Evolutionary conservation across 1,140 invertebrate species (phyloP), one percentile per base, ranked within the genome.

Genomic region (Drosophila bipectinata): DNA sequence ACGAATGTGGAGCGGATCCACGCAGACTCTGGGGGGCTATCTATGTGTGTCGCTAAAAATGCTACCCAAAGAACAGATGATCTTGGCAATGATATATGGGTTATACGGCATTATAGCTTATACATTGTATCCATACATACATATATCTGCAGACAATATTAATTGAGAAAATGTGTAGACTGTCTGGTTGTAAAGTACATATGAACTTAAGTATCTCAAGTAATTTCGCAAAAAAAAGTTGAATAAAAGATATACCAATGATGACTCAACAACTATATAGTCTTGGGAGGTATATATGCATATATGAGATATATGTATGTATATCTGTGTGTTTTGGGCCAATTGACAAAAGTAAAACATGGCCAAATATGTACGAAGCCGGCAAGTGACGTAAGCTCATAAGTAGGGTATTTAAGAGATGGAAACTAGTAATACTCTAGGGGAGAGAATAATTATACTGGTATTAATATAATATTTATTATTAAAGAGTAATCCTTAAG

Each of bases 301-400:
- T 15, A 15, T 15, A 15, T 15, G 15, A 15, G 15, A 15, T 15
- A 18, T 18, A 18, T 18, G 1, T 18, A 18, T 18, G 1, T 18
- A 18, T 18, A 18, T 18, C 18, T 18, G 18, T 18, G 18, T 18
- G 18, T 21, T 21, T 26, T 67, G 59, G 68, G 52, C 71, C 77
- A 74, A 85, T 87, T 85, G 82, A 88, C 82, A 87, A 88, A 69
- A 75, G 74, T 81, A 87, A 87, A 82, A 87, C 83, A 87, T 87
- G 75, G 83, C 82, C 78, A 87, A 63, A 83, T 77, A 72, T 75
- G 71, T 83, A 78, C 52, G 48, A 66, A 69, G 71, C 41, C 44
- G 56, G 79, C 56, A 51, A 60, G 82, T 85, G 81, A 85, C 81
- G 81, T 85, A 85, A 21, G 21, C 21, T 1, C 21, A 28, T 28